A percentile compares a stretch with the other conserved stretches of the same genome.
Conservation (phyloP, 2,888 invertebrate species). For the Epirrhoe alternata region DNA sequence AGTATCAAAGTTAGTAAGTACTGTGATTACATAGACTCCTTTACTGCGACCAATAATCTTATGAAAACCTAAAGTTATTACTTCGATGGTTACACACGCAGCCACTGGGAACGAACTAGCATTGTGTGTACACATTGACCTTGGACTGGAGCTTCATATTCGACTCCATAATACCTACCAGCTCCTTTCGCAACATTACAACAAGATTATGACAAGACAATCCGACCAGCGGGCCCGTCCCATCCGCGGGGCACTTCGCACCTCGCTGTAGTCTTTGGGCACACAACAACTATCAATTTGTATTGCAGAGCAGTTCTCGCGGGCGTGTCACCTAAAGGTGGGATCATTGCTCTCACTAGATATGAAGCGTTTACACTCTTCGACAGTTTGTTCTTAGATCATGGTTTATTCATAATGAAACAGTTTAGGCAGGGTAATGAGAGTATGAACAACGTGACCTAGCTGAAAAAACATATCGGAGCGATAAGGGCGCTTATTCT, state of each 20-base stretch:
- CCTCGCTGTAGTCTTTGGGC: conserved; percentile 9
- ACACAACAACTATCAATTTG: conserved; percentile 5
- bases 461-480: neutral
- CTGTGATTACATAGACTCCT: too few relatives aligned
- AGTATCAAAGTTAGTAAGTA: too few relatives aligned
- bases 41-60: too few relatives aligned
- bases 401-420: neutral
- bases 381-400: neutral
- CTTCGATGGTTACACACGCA: too few relatives aligned
- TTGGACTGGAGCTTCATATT: too few relatives aligned
- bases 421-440: neutral
- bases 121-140: too few relatives aligned
- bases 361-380: neutral
- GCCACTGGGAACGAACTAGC: too few relatives aligned
- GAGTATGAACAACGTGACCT: neutral
- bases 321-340: neutral
- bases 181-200: too few relatives aligned
- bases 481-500: neutral
- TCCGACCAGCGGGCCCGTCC: neutral
- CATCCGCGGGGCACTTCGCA: neutral
- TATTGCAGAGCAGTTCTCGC: conserved; percentile 13
- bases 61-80: too few relatives aligned
- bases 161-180: too few relatives aligned
- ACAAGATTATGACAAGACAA: neutral
- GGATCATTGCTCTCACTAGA: neutral